Evolutionary conservation across 2,113 vertebrate species (phyloP), one percentile per base, ranked within the genome.

Genomic region (Gnathonemus echidnorhynchus): DNA sequence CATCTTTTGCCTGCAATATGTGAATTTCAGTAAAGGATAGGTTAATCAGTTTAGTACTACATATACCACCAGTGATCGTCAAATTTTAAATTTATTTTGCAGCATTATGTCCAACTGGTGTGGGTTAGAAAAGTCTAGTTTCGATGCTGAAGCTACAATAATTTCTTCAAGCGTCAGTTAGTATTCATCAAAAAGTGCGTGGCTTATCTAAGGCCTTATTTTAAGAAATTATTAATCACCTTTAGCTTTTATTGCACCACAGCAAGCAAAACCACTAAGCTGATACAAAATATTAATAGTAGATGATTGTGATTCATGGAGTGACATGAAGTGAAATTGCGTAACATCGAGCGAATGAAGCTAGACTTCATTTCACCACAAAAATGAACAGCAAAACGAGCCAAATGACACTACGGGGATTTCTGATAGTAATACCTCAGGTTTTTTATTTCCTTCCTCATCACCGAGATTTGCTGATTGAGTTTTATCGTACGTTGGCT

Each of bases 401-500:
- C 9, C 13, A 35, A 19, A 52, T 45, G 15, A 13, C 42, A 17
- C 27, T 58, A 49, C 15, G 70, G 27, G 24, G 3, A 24, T 53
- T 35, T 53, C 7, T 42, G 21, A 84, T 6, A 49, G 17, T 5
- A 39, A 88, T 93, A 96, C 96, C 96, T 95, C 42, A 97, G 91
- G 90, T 97, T 97, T 92, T 94, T 96, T 10, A 96, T 93, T 91
- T 97, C 96, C 88, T 92, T 96, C 53, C 96, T 93, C 96, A 96
- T 96, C 7, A 96, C 94, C 89, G 94, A 94, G 83, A 96, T 93
- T 42, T 97, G 96, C 90, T 95, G 93, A n/a, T 91, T 93, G 1
- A 96, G 91, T 89, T 91, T 92, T 1, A 90, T 31, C 0, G 93
- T 21, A 24, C 91, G 70, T 3, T 95, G 93, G 0, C 86, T 24